Evolutionary conservation across 2,797 vertebrate genomes (phyloP), one percentile per base, ranked within the genome.

Genomic region (Chanos chanos): DNA sequence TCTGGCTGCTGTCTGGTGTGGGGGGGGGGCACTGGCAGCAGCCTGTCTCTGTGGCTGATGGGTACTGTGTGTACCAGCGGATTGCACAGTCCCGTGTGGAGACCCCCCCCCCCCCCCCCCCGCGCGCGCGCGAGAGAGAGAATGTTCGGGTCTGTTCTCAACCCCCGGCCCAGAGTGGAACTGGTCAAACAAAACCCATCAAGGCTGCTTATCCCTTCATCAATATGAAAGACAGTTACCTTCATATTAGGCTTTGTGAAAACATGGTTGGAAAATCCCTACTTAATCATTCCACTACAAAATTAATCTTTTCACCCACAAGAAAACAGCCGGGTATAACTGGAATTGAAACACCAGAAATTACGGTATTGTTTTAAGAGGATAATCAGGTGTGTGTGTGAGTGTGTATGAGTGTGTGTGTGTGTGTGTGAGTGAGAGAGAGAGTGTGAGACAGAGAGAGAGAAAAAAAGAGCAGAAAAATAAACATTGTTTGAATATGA

Each of bases 291-390:
- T 50, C 22, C 16, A 16, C 45, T 22, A 7, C 7, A 16, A 15
- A 33, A 21, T 19, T 43, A 61, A 61, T 50, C 33, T 34, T 2
- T 55, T 56, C 19, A 27, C 8, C 19, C 40, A 8, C 5, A 50
- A 25, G 10, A 62, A 44, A 52, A 36, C 50, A 33, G 52, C 59
- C 48, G 51, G 44, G 51, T 50, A 36, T 51, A 19, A 37, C 45
- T 55, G 33, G n/a, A 28, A 5, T 10, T 57, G 43, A 13, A 49
- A 6, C 19, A 18, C 5, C 24, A 4, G 12, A 52, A 30, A 47
- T 51, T 24, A 22, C 2, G 12, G 15, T 13, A 19, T 44, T 34
- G 4, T 24, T 36, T 13, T 15, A 19, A 37, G 37, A 9, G 1
- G 1, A 8, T 40, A 34, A 8, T 7, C 19, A 19, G 41, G 7